phyloP scores from a whole-genome alignment of 2,797 vertebrate species.

The Microctenopoma lineatum region DNA sequence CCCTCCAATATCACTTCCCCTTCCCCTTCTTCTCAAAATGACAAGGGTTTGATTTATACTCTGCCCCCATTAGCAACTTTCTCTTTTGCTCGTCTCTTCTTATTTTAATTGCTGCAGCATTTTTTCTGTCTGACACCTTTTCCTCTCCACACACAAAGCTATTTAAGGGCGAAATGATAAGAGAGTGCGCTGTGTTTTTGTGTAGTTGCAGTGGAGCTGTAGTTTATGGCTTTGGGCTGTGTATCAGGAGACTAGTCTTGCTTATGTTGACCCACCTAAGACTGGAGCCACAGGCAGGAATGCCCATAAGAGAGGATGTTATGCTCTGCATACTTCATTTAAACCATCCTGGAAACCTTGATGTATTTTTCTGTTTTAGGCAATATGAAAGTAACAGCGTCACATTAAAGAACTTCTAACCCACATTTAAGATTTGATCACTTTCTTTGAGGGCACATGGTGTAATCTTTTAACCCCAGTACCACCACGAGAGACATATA shows the following conservation, averaged over 20 bases:
- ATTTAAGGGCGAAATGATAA: constrained; percentile 9
- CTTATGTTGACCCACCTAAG: constrained; percentile 40
- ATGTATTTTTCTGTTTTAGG: constrained; percentile 38
- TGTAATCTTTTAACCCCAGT: constrained; percentile 38
- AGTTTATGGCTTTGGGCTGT: constrained; percentile 25
- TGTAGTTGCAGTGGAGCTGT: constrained; percentile 3
- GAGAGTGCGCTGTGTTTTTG: constrained; percentile 13
- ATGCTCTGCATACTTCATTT: constrained; percentile 39
- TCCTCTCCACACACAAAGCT: constrained; percentile 18
- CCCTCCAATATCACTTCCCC: constrained; percentile 4
- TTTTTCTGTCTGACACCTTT: constrained; percentile 35
- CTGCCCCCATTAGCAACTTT: constrained; percentile 39
- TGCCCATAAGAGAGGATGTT: constrained; percentile 16
- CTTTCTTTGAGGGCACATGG: constrained; percentile 26
- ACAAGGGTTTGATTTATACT: constrained; percentile 45
- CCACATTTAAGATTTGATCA: constrained; percentile 55
- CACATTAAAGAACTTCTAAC: constrained; percentile 34
- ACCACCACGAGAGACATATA: constrained; percentile 51
- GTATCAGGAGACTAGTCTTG: constrained; percentile 33
- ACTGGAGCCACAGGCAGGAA: constrained; percentile 23
- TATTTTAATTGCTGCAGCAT: constrained; percentile 30
- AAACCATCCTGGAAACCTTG: constrained; percentile 25
- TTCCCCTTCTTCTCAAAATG: constrained; percentile 17
- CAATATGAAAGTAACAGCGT: constrained; percentile 46
- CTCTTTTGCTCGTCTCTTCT: constrained; percentile 17